Evolutionary conservation across 2,113 vertebrate genomes (phyloP).

Genomic region (Sula dactylatra): DNA sequence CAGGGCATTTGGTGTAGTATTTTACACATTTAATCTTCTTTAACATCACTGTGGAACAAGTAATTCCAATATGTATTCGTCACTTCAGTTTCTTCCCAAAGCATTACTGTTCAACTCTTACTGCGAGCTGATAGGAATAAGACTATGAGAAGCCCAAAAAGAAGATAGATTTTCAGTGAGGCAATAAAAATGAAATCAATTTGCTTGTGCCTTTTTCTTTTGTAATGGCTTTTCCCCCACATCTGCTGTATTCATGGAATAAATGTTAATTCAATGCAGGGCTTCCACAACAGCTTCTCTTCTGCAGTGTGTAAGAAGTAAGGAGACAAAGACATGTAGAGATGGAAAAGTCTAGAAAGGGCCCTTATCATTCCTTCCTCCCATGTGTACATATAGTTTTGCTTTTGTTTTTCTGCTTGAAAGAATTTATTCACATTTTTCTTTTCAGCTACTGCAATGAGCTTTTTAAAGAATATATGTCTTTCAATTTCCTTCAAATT

Average conservation of each 20-base stretch:
- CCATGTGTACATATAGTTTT: background rate
- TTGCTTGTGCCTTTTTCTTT: background rate
- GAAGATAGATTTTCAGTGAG: background rate
- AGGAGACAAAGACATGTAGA: background rate
- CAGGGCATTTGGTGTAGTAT: background rate
- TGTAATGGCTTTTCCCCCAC: background rate
- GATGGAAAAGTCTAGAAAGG: background rate
- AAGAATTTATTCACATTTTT: background rate
- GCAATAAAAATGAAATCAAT: background rate
- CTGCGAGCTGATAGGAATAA: background rate
- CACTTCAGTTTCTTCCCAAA: background rate
- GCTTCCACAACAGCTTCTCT: background rate
- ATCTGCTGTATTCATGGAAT: background rate
- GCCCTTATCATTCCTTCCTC: background rate
- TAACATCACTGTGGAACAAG: background rate
- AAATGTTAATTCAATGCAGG: background rate
- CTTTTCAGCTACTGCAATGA: background rate
- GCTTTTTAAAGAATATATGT: background rate
- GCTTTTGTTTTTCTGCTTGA: background rate
- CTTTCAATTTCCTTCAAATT: background rate
- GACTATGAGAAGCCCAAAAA: background rate
- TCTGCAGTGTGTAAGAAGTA: background rate
- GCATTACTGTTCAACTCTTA: background rate
- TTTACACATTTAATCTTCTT: background rate
- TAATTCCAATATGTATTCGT: background rate